Evolutionary conservation across 92 coral and sea anemone genomes (phyloP).

Genomic region (Siderastrea radians): DNA sequence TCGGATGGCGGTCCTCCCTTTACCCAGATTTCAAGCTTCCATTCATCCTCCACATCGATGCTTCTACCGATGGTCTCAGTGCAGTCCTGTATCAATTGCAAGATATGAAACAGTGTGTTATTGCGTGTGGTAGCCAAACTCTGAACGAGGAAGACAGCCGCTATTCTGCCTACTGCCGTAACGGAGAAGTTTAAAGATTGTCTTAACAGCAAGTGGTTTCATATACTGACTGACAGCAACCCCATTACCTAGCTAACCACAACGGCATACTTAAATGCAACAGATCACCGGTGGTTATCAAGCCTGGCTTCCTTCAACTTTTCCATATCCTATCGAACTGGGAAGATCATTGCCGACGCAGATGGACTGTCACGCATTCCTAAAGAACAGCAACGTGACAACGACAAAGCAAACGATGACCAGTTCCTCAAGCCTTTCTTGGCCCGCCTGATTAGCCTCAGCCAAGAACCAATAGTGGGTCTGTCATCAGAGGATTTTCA

Average conservation of each 20-base stretch:
- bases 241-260: constrained; percentile 29
- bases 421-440: constrained; percentile 34
- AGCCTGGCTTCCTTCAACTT: constrained; percentile 44
- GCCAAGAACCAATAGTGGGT: not conserved
- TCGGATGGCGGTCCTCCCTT: constrained; percentile 60
- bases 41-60: constrained; percentile 15
- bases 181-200: constrained; percentile 28
- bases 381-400: not conserved
- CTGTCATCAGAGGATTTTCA: constrained; percentile 12
- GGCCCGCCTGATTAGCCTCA: constrained; percentile 1
- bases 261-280: constrained; percentile 37
- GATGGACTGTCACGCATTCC: constrained; percentile 56
- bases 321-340: constrained; percentile 45
- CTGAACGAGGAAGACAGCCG: constrained; percentile 17
- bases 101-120: constrained; percentile 2
- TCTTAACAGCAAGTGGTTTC: constrained; percentile 31
- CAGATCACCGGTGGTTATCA: constrained; percentile 52
- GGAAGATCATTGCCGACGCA: constrained; percentile 32
- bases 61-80: constrained; percentile 8
- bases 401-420: not conserved
- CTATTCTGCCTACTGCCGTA: constrained; percentile 1
- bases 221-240: constrained; percentile 38
- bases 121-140: constrained; percentile 33
- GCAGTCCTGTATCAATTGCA: constrained; percentile 36
- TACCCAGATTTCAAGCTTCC: constrained; percentile 32